Conservation (phyloP, 2,888 invertebrate species). For the Uloborus plumipes region DNA sequence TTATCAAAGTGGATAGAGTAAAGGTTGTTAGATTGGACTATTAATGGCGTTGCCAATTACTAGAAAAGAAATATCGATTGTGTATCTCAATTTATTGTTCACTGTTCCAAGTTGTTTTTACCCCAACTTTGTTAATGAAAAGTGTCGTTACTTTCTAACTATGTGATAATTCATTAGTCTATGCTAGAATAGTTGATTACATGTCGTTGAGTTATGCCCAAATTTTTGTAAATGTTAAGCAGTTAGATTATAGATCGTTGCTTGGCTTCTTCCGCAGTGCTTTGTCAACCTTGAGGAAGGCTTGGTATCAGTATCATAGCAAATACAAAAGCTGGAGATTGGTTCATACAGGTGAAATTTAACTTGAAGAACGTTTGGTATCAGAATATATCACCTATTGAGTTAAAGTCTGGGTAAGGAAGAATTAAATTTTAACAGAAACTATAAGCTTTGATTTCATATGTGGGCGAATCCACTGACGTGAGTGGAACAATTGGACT, state of each 20-base stretch:
- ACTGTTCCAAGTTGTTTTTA: constrained; percentile 51
- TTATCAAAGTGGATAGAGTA: no score
- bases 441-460: no score
- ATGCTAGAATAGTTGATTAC: constrained; percentile 58
- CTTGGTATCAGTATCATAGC: background rate
- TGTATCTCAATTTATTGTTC: constrained; percentile 53
- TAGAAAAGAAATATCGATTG: constrained; percentile 38
- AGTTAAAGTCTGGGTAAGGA: no score
- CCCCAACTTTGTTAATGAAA: constrained; percentile 49
- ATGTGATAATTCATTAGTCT: constrained; percentile 59
- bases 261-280: constrained; percentile 52
- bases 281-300: constrained; percentile 55
- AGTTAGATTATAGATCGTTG: constrained; percentile 61
- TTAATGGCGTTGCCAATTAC: constrained; percentile 30
- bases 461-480: no score
- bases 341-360: no score
- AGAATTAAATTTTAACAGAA: no score
- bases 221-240: constrained; percentile 60
- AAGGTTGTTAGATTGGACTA: no score
- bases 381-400: no score
- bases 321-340: no score
- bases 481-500: no score
- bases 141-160: constrained; percentile 54
- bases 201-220: constrained; percentile 60
- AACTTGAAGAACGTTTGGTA: no score